A percentile compares a stretch with the other conserved stretches of the same genome.
Conservation (phyloP, 2,113 vertebrate genomes). For the Turnix velox region DNA sequence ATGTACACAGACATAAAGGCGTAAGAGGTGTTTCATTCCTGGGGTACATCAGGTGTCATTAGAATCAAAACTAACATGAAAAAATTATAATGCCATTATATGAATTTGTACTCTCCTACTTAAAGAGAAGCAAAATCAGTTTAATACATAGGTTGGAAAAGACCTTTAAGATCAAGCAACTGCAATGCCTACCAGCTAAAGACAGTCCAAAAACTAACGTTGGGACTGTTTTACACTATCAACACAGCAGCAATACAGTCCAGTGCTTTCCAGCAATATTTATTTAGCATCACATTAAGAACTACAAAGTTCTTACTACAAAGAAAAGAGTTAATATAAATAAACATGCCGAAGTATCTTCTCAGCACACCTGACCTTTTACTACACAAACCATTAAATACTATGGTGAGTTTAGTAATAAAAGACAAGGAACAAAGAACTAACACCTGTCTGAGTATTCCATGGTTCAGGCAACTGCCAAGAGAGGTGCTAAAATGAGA, state of each 20-base stretch:
- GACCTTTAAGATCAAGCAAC: not conserved
- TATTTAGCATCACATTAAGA: not conserved
- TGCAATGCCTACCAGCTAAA: not conserved
- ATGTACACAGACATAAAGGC: not conserved
- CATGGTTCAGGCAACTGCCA: not conserved
- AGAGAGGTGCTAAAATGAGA: not conserved
- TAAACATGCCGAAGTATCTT: not conserved
- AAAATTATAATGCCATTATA: no score
- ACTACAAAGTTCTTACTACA: not conserved
- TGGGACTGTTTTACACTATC: not conserved
- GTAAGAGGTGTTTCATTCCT: not conserved
- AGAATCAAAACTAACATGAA: no score
- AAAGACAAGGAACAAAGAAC: not conserved
- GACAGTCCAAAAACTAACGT: not conserved
- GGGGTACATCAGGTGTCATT: not conserved
- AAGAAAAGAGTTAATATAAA: not conserved
- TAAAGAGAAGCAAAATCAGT: not conserved
- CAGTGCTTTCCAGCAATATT: not conserved
- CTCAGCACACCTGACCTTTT: not conserved
- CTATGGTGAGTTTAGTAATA: not conserved
- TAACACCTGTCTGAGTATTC: not conserved
- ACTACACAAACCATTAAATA: not conserved
- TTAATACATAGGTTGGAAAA: not conserved
- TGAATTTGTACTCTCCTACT: not conserved
- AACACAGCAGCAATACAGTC: not conserved